These are phyloP conservation scores for Styela plicata DNA, from an alignment of 23 tunicate species.

Conservation along the genomic window DNA sequence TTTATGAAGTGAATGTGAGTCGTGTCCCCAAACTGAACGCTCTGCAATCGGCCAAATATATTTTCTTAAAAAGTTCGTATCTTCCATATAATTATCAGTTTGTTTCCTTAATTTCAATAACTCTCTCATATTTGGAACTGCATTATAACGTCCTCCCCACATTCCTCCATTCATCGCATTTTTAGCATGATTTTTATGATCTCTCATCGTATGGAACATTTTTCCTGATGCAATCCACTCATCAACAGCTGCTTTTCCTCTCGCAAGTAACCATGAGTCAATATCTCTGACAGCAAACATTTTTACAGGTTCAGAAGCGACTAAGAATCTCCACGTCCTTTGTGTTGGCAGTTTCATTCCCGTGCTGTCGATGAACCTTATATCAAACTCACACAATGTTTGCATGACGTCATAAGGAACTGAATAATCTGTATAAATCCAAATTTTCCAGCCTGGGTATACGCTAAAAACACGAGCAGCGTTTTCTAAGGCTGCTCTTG, in stretches of 20 bases:
- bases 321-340: constrained; percentile 15
- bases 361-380: constrained; percentile 6
- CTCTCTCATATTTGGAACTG: constrained; percentile 19
- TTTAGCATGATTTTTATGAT: background rate
- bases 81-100: background rate
- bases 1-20: constrained; percentile 6
- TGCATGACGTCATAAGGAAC: constrained; percentile 4
- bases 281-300: constrained; percentile 1
- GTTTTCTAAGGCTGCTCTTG: constrained; percentile 6
- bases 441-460: constrained; percentile 17
- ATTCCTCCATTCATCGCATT: constrained; percentile 11
- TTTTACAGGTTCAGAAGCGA: constrained; percentile 22
- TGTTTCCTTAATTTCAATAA: background rate
- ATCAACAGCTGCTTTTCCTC: constrained; percentile 21
- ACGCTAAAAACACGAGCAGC: constrained; percentile 1
- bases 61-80: background rate
- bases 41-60: constrained; percentile 3
- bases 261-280: background rate
- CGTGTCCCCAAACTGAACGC: constrained; percentile 17
- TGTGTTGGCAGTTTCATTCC: background rate
- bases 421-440: constrained; percentile 19
- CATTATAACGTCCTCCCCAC: constrained; percentile 18
- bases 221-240: constrained; percentile 22
- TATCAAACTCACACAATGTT: background rate
- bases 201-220: constrained; percentile 18